Evolutionary conservation across 2,888 invertebrate species (phyloP), one percentile per base, ranked within the genome.

Genomic region (Campaea margaritaria): DNA sequence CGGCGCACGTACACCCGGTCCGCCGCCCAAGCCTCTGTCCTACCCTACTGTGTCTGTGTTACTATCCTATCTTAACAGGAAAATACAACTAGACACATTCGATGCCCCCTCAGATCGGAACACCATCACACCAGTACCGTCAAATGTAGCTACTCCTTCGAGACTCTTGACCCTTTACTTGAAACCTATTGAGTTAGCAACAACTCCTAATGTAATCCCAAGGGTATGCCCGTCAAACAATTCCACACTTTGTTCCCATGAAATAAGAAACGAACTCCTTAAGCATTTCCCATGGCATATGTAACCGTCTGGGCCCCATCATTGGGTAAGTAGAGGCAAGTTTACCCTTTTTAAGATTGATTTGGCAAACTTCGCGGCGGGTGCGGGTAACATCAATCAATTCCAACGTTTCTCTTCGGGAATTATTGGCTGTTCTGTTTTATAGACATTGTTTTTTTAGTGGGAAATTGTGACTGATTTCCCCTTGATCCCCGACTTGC

Each of bases 301-400:
- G 38, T 50, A n/a, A 31, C 42, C 42, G 31, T 13, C 51, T 43
- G 56, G 5, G 36, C 46, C 56, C 36, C 28, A 48, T 58, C 52
- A 58, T 52, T 58, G 48, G 38, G 38, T 44, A 47, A 52, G 58
- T 47, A 52, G 45, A 45, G 31, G 46, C 42, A 38, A 53, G 53
- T 54, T 54, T 54, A 50, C 54, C 59, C 56, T 61, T 55, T 52
- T 44, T 56, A 61, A 60, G 59, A 59, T 59, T 59, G 54, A 59
- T 59, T 54, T 50, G 56, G 48, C 38, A 52, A 61, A 56, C 43
- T 56, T 56, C 16, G 53, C 14, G 41, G 45, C 27, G 48, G 49
- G 56, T 56, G 61, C 52, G 12, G 55, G 61, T 52, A 56, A 27
- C 51, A 56, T 61, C 56, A 52, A 61, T 61, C 61, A 56, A 51